Conservation (phyloP, 2,888 invertebrate species). For the Noctua pronuba region DNA sequence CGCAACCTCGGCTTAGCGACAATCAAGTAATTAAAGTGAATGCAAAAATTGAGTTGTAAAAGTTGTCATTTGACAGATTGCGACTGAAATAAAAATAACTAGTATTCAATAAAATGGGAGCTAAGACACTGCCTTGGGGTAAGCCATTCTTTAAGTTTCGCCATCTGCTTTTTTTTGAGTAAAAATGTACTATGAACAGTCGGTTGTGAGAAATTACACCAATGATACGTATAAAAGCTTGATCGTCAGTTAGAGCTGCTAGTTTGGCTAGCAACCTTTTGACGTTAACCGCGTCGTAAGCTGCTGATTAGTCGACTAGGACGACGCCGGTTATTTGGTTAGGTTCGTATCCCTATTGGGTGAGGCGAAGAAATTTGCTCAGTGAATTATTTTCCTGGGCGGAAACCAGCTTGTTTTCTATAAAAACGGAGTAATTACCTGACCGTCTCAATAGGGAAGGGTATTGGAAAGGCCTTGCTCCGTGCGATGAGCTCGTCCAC, state of each 20-base stretch:
- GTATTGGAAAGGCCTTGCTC: conserved; percentile 81
- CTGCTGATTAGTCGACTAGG: neutral
- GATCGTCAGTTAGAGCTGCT: neutral
- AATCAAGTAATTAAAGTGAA: neutral
- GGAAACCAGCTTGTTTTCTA: neutral
- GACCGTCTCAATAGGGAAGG: conserved; percentile 80
- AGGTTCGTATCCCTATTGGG: neutral
- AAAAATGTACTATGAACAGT: neutral
- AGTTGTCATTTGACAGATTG: neutral
- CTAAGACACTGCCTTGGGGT: neutral
- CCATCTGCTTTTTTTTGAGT: neutral
- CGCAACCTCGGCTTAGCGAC: neutral
- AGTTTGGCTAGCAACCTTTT: neutral
- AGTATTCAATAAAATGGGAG: neutral
- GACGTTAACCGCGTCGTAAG: neutral
- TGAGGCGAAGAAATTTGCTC: neutral
- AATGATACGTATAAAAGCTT: neutral
- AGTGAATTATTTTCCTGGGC: neutral
- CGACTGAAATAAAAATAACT: neutral
- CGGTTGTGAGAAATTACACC: neutral
- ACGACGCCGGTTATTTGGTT: neutral
- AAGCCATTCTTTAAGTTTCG: neutral
- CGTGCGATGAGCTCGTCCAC: conserved; percentile 77
- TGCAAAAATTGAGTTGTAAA: no score
- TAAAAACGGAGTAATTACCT: conserved; percentile 70